Conservation (phyloP, 2,797 vertebrate species). For the Sparus aurata region DNA sequence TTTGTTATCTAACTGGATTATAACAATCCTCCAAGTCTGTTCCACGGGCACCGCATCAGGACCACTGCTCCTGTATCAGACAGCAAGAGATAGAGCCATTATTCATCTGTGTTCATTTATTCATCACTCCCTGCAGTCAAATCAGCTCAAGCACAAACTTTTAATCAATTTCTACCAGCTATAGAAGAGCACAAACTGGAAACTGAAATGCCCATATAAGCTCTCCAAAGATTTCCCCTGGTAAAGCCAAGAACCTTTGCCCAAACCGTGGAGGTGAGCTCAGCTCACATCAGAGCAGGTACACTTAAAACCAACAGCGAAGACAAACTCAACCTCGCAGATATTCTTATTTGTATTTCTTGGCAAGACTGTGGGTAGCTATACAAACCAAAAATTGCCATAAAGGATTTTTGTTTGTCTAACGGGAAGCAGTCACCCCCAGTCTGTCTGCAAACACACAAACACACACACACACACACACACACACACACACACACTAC, state of each 20-base stretch:
- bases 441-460: constrained; percentile 37
- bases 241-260: constrained; percentile 23
- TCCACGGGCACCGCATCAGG: constrained; percentile 31
- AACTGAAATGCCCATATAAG: constrained; percentile 17
- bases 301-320: constrained; percentile 42
- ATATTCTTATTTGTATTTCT: constrained; percentile 58
- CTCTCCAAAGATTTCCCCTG: constrained; percentile 38
- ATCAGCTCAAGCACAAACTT: constrained; percentile 54
- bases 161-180: constrained; percentile 39
- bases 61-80: constrained; percentile 46
- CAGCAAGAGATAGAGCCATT: constrained; percentile 29
- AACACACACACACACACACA: constrained; percentile 9
- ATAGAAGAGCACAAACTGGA: constrained; percentile 32
- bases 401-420: constrained; percentile 58
- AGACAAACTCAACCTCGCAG: constrained; percentile 30
- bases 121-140: constrained; percentile 24
- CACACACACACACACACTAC: constrained; percentile 34
- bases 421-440: constrained; percentile 45
- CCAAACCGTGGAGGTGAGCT: constrained; percentile 32
- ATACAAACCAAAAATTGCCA: constrained; percentile 53
- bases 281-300: constrained; percentile 45
- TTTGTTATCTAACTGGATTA: constrained; percentile 54
- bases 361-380: constrained; percentile 21
- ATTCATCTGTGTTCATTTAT: constrained; percentile 46
- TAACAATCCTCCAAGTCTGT: constrained; percentile 58